Base-by-base conservation (phyloP, 2,888 invertebrate species). In the Drosophila pegasa region DNA sequence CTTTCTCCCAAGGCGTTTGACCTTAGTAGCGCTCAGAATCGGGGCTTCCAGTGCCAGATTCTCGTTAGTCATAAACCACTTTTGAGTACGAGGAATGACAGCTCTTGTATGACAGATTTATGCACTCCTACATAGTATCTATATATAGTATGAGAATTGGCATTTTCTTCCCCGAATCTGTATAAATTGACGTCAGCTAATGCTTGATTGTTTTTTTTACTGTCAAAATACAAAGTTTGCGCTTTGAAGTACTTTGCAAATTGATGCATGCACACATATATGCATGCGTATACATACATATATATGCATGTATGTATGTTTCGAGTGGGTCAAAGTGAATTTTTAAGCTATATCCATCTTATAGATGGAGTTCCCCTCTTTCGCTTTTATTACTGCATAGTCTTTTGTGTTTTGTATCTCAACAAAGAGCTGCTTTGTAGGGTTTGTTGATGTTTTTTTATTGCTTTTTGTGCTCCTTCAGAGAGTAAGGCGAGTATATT, bases 351-450 rank as follows among this genome's bases (percentile, higher is more conserved):
- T 37, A 7, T 4, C 16, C 3, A 20, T 27, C 2, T 33, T 41
- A 41, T 48, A 27, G 37, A 14, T 22, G 33, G 27, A n/a, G 6
- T 29, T 27, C 60, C 16, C 18, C 29, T 25, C 3, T 40, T 50
- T 27, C 27, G 43, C 29, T 29, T 60, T 71, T 71, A 58, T 75
- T 57, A 38, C 61, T 54, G 40, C 25, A 68, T 33, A 37, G 45
- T 51, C 69, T 22, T 38, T 40, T 60, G 50, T 55, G 22, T 41
- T 40, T 50, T 74, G 55, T 31, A 56, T 55, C 35, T 51, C 40
- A 74, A 56, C 47, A 45, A 18, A 43, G 1, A 25, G 29, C 18
- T 38, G 29, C 18, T 38, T 40, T 43, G 35, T 33, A 40, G 22
- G 54, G 43, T 35, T n/a, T 31, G 33, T 22, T 27, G 16, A 35